Percentiles rank a stretch among this genome's conserved stretches.
Conservation (phyloP, 2,113 vertebrate genomes). For the Emydura subglobosa region DNA sequence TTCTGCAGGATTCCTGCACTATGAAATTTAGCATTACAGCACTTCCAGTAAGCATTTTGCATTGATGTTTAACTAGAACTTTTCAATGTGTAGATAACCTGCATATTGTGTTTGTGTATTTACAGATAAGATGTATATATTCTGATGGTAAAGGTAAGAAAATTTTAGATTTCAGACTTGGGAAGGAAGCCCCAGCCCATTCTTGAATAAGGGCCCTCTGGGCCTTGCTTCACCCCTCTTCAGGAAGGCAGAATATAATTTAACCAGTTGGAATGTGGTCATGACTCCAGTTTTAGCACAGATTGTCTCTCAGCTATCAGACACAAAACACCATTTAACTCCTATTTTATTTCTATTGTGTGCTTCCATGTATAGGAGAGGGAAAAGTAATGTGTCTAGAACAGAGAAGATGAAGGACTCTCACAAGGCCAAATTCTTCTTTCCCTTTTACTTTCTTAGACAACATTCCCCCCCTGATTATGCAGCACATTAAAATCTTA, state of each 20-base stretch:
- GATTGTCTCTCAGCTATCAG: conserved; percentile 56
- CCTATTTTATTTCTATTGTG: conserved; percentile 40
- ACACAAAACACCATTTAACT: conserved; percentile 49
- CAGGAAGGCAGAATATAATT: conserved; percentile 66
- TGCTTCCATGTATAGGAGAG: conserved; percentile 4
- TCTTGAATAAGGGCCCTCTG: neutral
- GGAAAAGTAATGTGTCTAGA: neutral
- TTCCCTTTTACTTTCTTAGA: neutral
- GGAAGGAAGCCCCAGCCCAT: neutral
- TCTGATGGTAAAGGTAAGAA: neutral
- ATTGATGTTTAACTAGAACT: neutral
- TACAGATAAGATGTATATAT: neutral
- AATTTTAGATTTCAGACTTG: neutral
- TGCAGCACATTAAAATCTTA: neutral
- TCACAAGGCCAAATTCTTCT: neutral
- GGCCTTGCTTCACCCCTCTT: neutral
- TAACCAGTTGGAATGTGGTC: conserved; percentile 60
- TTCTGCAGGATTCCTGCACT: neutral
- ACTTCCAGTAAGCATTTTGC: neutral
- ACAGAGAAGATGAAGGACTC: neutral
- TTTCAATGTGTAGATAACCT: neutral
- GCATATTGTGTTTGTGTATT: neutral
- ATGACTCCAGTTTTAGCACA: conserved; percentile 46
- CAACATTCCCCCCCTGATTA: neutral
- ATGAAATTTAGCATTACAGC: neutral